These are phyloP conservation scores for Steinernema scapterisci DNA, from an alignment of 2,888 invertebrate species.

Conservation along the genomic window DNA sequence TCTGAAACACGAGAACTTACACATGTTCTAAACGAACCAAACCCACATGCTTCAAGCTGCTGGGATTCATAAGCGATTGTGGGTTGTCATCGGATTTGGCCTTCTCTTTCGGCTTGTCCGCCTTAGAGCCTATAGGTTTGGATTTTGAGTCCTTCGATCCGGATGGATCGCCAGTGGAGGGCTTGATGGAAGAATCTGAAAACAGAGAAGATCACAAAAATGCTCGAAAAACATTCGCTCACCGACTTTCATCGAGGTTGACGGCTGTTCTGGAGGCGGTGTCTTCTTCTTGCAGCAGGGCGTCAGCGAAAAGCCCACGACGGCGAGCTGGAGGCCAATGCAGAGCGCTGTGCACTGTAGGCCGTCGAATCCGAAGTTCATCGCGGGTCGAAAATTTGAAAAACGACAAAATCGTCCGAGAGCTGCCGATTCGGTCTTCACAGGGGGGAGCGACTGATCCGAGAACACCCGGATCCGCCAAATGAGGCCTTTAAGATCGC, in stretches of 20 bases:
- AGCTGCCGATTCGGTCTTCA: not conserved
- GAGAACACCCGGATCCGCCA: no score
- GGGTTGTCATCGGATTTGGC: no score
- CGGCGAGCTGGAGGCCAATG: not conserved
- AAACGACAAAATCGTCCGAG: conserved; percentile 8
- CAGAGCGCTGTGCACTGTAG: not conserved
- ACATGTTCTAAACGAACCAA: not conserved
- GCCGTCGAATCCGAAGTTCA: not conserved
- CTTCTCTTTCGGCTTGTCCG: no score
- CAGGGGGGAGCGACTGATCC: no score
- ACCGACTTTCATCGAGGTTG: not conserved
- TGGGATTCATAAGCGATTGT: no score
- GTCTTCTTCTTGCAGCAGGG: not conserved
- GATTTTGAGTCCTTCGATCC: no score
- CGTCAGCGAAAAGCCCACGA: not conserved
- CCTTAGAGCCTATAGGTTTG: no score
- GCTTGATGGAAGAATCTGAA: no score
- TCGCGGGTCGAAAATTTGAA: conserved; percentile 28
- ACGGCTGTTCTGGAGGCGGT: not conserved
- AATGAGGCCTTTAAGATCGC: no score
- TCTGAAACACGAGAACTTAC: not conserved
- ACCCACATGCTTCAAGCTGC: no score
- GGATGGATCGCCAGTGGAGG: no score
- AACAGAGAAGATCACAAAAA: no score
- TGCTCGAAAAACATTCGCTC: not conserved